A percentile compares a stretch with the other conserved stretches of the same genome.
Evolutionary conservation across 1,140 invertebrate species (phyloP).

Genomic region (Cydia pomonella): DNA sequence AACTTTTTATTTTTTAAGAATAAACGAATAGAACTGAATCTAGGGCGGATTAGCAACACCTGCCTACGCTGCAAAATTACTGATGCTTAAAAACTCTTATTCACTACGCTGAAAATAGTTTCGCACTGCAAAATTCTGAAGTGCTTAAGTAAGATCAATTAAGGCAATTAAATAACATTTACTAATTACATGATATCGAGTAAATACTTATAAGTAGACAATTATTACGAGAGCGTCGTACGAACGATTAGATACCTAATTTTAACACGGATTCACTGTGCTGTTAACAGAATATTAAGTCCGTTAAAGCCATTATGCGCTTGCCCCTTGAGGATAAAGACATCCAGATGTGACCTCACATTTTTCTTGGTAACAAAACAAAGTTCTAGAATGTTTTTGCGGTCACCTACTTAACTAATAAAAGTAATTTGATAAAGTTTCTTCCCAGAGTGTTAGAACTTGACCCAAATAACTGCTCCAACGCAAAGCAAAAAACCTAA

Average conservation of each 20-base stretch:
- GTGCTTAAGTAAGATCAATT: not conserved
- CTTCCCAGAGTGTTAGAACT: not conserved
- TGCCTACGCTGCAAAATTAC: not conserved
- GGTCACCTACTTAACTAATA: constrained; percentile 24
- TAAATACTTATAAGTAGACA: too few relatives aligned
- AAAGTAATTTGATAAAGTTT: constrained; percentile 26
- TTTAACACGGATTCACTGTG: too few relatives aligned
- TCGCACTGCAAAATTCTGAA: not conserved
- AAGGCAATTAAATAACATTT: not conserved
- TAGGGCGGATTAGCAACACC: not conserved
- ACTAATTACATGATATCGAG: not conserved
- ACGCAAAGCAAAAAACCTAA: constrained; percentile 27
- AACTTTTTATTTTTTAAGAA: not conserved
- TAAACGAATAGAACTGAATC: not conserved
- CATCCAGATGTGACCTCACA: not conserved
- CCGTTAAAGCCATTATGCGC: too few relatives aligned
- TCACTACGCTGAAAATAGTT: not conserved
- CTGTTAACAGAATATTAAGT: too few relatives aligned
- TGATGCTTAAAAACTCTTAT: not conserved
- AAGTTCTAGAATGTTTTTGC: constrained; percentile 22
- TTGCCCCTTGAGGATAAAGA: not conserved
- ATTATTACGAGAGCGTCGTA: not conserved
- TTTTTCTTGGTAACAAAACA: not conserved
- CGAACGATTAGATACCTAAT: too few relatives aligned
- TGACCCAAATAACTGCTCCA: constrained; percentile 19